Evolutionary conservation across 2,888 invertebrate genomes (phyloP).

Genomic region (Eupithecia centaureata): DNA sequence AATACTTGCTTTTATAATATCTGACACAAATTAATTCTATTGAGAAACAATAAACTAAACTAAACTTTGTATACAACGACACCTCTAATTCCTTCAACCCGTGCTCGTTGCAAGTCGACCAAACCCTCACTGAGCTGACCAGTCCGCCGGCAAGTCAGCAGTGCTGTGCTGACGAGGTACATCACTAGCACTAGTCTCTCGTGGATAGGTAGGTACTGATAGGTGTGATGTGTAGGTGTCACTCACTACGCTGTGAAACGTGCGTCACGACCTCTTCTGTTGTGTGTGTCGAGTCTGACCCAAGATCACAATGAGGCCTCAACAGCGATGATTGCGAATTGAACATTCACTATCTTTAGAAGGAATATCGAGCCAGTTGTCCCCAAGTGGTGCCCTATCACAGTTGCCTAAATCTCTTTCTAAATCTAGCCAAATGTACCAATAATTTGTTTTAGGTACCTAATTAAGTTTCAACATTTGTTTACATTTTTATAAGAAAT

Average conservation of each 20-base stretch:
- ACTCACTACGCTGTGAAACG: background rate
- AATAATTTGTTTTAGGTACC: background rate
- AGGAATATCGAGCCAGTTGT: background rate
- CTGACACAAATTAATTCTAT: no score
- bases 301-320: background rate
- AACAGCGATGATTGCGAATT: background rate
- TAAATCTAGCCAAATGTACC: background rate
- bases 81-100: no score
- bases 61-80: no score
- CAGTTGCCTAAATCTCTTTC: background rate
- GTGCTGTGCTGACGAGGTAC: background rate
- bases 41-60: no score
- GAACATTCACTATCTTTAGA: background rate
- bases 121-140: background rate
- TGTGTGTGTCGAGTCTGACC: background rate
- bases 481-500: no score
- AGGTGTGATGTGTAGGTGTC: background rate
- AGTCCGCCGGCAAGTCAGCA: background rate
- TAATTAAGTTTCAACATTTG: no score
- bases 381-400: background rate
- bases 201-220: background rate
- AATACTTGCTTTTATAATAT: no score
- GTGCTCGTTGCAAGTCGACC: background rate
- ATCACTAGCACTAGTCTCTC: background rate
- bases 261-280: background rate